Percentiles rank a stretch among this genome's conserved stretches.
Evolutionary conservation across 2,113 vertebrate species (phyloP).

Genomic region (Labeo rohita): DNA sequence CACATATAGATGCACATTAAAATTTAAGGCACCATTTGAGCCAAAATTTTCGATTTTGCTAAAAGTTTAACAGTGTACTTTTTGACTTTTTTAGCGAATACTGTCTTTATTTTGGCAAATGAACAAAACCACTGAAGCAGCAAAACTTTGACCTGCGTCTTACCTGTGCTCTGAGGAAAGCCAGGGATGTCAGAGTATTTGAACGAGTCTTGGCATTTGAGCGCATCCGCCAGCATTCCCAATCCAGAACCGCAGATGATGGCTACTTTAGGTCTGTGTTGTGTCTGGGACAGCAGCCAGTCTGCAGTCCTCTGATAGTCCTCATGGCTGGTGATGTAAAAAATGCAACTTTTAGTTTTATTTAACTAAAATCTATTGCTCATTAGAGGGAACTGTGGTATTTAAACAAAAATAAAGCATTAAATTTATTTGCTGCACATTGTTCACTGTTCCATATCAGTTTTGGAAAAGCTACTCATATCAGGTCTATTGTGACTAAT

Average conservation of each 20-base stretch:
- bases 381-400: not conserved
- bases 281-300: conserved; percentile 76
- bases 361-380: not conserved
- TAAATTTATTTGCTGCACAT: not conserved
- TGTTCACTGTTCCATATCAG: not conserved
- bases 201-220: conserved; percentile 75
- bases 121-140: not conserved
- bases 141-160: not conserved
- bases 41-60: not conserved
- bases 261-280: conserved; percentile 77
- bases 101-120: not conserved
- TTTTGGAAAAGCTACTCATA: not conserved
- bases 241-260: conserved; percentile 83
- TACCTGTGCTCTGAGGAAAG: conserved; percentile 83
- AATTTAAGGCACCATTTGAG: not conserved
- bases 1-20: not conserved
- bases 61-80: not conserved
- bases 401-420: not conserved
- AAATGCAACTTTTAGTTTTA: not conserved
- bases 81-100: not conserved
- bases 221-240: conserved; percentile 76
- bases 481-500: not conserved
- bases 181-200: conserved; percentile 79
- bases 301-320: conserved; percentile 80
- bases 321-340: conserved; percentile 68